Percentiles rank a stretch among this genome's conserved stretches.
Evolutionary conservation across 2,113 vertebrate species (phyloP).

Genomic region (Mesocricetus auratus): DNA sequence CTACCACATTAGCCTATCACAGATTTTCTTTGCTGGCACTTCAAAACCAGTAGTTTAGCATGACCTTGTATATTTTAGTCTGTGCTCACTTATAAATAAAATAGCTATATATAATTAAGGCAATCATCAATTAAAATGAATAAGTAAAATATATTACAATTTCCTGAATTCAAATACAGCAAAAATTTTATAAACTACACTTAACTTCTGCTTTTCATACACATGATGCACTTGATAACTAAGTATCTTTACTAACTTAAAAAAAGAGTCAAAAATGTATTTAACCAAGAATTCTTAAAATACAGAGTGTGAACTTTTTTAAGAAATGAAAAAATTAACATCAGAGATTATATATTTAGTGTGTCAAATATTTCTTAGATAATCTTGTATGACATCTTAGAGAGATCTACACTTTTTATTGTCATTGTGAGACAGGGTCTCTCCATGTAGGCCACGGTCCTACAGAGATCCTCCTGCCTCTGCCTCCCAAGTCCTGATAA

Average conservation of each 20-base stretch:
- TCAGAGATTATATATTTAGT: conserved; percentile 32
- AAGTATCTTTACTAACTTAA: conserved; percentile 45
- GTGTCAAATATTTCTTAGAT: conserved; percentile 16
- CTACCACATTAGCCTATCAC: background rate
- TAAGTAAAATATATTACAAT: conserved; percentile 21
- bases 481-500: background rate
- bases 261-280: conserved; percentile 56
- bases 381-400: conserved; percentile 12
- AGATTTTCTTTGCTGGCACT: conserved; percentile 43
- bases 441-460: background rate
- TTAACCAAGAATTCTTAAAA: conserved; percentile 55
- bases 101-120: conserved; percentile 50
- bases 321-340: conserved; percentile 10
- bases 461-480: background rate
- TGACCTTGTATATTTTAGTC: background rate
- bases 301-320: conserved; percentile 43
- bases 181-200: conserved; percentile 49
- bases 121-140: conserved; percentile 37
- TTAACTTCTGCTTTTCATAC: background rate
- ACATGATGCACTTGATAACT: conserved; percentile 14
- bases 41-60: conserved; percentile 49
- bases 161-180: conserved; percentile 56
- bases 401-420: conserved; percentile 31
- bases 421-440: background rate
- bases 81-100: conserved; percentile 33